Conservation (phyloP, 2,888 invertebrate species). For the Lochmaea crataegi region DNA sequence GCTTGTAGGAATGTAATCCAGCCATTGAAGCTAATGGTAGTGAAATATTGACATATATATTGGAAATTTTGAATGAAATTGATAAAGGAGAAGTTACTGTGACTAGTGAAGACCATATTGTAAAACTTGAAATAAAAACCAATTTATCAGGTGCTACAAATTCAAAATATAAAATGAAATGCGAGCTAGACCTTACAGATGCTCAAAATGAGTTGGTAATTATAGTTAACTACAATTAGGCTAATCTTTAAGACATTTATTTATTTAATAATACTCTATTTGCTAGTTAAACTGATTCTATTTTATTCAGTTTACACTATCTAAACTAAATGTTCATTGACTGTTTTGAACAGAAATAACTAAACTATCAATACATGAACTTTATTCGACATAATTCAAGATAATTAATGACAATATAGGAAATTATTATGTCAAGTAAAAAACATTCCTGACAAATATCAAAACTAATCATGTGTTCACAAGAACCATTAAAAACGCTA, state of each 20-base stretch:
- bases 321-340: too few species aligned
- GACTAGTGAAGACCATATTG: constrained; percentile 30
- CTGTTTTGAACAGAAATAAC: too few species aligned
- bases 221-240: not conserved
- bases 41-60: constrained; percentile 41
- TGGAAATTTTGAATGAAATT: constrained; percentile 42
- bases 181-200: constrained; percentile 45
- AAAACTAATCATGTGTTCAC: too few species aligned
- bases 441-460: too few species aligned
- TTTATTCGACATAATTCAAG: too few species aligned
- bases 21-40: constrained; percentile 52
- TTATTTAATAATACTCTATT: not conserved
- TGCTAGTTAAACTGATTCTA: too few species aligned
- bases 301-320: too few species aligned
- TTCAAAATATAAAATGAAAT: constrained; percentile 46
- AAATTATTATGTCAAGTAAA: too few species aligned
- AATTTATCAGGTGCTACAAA: constrained; percentile 20
- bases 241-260: not conserved
- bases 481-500: too few species aligned
- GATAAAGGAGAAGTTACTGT: constrained; percentile 39
- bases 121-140: constrained; percentile 42
- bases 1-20: constrained; percentile 57
- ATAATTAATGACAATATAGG: too few species aligned
- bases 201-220: constrained; percentile 46
- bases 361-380: too few species aligned